Conservation (phyloP, 2,797 vertebrate species). For the Phaenicophaeus curvirostris region DNA sequence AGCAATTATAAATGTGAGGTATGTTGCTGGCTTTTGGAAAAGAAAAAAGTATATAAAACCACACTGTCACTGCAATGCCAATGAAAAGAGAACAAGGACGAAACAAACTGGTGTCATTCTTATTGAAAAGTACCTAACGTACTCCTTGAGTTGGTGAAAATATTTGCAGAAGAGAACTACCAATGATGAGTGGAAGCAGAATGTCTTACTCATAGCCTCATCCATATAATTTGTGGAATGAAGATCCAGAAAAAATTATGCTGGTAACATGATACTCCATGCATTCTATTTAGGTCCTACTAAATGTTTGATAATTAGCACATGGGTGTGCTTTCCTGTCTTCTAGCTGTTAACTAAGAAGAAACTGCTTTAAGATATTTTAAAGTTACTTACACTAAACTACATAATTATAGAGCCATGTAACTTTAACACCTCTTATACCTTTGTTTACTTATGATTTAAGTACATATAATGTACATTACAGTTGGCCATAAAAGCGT, state of each 20-base stretch:
- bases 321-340: background rate
- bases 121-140: background rate
- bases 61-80: background rate
- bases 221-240: background rate
- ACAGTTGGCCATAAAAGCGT: background rate
- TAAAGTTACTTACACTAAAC: background rate
- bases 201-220: constrained; percentile 13
- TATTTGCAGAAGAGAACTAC: constrained; percentile 28
- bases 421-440: background rate
- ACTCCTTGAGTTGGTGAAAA: constrained; percentile 10
- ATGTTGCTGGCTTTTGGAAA: constrained; percentile 19
- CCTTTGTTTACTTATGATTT: background rate
- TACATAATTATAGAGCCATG: background rate
- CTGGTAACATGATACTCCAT: background rate
- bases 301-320: background rate
- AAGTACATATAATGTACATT: background rate
- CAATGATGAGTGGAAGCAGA: background rate
- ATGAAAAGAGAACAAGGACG: constrained; percentile 43
- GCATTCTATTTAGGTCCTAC: background rate
- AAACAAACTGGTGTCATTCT: background rate
- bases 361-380: background rate
- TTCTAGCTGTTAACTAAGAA: background rate
- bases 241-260: background rate
- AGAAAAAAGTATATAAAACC: constrained; percentile 23
- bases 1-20: constrained; percentile 56